A percentile compares a stretch with the other conserved stretches of the same genome.
These are phyloP conservation scores for Apamea monoglypha DNA, from an alignment of 2,888 invertebrate genomes.

Conservation along the genomic window DNA sequence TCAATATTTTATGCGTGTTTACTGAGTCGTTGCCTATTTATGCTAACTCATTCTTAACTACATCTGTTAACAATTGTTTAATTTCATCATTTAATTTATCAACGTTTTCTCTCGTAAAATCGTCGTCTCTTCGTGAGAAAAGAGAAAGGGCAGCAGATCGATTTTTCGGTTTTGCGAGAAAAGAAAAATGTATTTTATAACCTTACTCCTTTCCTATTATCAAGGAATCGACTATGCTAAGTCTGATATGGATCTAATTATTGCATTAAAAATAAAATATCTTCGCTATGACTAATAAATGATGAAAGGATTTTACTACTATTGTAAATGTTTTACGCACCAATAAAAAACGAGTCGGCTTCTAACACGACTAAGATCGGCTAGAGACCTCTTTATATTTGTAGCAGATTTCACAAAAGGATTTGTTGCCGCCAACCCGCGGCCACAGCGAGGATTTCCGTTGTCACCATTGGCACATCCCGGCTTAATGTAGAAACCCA, in stretches of 20 bases:
- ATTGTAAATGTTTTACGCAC: neutral
- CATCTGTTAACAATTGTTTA: slow-evolving; percentile 11
- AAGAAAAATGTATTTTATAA: neutral
- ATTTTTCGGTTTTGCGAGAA: neutral
- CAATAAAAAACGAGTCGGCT: slow-evolving; percentile 28
- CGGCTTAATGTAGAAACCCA: slow-evolving; percentile 87
- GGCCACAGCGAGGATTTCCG: slow-evolving; percentile 83
- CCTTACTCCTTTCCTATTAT: neutral
- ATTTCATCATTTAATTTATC: neutral
- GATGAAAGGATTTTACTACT: neutral
- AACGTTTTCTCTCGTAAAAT: neutral
- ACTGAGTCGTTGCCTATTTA: slow-evolving; percentile 53
- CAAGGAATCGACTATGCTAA: neutral
- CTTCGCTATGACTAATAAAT: neutral
- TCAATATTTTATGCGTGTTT: slow-evolving; percentile 70
- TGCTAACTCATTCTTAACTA: slow-evolving; percentile 24
- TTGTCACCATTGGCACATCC: slow-evolving; percentile 87
- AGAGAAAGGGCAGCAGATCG: neutral
- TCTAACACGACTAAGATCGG: slow-evolving; percentile 59
- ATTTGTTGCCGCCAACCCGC: slow-evolving; percentile 81
- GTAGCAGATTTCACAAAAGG: slow-evolving; percentile 84
- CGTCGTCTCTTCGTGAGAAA: no score
- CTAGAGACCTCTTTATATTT: slow-evolving; percentile 79
- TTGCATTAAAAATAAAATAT: neutral
- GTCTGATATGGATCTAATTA: neutral